Evolutionary conservation across 2,888 invertebrate genomes (phyloP).

Genomic region (Harpalus rubripes): DNA sequence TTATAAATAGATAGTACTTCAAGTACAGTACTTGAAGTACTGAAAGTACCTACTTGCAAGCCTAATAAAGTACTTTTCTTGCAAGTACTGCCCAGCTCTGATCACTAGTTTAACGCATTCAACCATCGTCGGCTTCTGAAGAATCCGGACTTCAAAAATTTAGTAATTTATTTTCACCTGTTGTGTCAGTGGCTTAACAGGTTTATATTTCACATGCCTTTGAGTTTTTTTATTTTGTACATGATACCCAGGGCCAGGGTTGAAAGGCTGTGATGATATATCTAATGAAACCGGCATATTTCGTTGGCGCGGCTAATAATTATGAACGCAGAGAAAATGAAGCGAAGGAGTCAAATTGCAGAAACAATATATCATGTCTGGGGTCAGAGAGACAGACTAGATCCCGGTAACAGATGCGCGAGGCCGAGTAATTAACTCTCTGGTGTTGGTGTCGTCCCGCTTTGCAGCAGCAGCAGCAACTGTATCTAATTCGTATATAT

Average conservation of each 20-base stretch:
- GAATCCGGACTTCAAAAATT: constrained; percentile 1
- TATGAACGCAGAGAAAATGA: constrained; percentile 23
- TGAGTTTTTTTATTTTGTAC: constrained; percentile 28
- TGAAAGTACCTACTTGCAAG: no score
- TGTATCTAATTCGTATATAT: constrained; percentile 75
- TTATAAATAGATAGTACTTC: no score
- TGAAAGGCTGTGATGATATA: constrained; percentile 46
- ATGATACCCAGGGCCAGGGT: constrained; percentile 21
- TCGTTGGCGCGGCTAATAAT: constrained; percentile 29
- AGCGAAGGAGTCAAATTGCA: constrained; percentile 56
- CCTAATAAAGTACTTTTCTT: no score
- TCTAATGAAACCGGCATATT: constrained; percentile 42
- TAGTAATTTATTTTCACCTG: constrained; percentile 50
- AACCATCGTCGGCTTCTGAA: background rate
- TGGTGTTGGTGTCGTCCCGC: constrained; percentile 42
- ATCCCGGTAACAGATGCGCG: constrained; percentile 65
- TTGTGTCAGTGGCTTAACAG: constrained; percentile 46
- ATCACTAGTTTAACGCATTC: no score
- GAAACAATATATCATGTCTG: constrained; percentile 48
- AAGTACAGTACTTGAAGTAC: no score
- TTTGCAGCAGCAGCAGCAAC: constrained; percentile 68
- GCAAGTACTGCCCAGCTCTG: no score
- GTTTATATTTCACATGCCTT: constrained; percentile 34
- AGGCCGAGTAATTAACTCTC: constrained; percentile 66
- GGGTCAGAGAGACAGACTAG: constrained; percentile 30